These are phyloP conservation scores for Spea multiplicata DNA, from an alignment of 2,113 vertebrate genomes.

Conservation along the genomic window DNA sequence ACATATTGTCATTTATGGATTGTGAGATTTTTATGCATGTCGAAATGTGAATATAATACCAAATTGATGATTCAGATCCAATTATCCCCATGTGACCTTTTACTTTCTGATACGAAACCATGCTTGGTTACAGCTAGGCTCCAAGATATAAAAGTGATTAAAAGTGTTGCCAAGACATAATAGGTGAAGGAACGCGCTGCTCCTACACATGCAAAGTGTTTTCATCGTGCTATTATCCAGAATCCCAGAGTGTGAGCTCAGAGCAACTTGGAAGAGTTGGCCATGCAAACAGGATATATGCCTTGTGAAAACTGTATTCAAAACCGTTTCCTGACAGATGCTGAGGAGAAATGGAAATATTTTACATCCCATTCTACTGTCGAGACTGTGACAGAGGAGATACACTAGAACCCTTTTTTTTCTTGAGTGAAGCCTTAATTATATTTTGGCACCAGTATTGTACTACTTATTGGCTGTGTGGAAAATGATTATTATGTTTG, in stretches of 20 bases:
- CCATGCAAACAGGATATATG: conserved; percentile 48
- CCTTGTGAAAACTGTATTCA: conserved; percentile 45
- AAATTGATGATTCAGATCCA: conserved; percentile 10
- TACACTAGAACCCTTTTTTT: conserved; percentile 3
- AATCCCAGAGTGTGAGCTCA: conserved; percentile 44
- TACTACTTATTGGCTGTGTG: conserved; percentile 34
- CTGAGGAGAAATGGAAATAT: conserved; percentile 41
- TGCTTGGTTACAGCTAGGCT: conserved; percentile 22
- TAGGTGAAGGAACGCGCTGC: conserved; percentile 30
- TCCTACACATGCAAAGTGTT: conserved; percentile 42
- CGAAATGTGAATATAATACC: background rate
- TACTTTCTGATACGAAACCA: background rate
- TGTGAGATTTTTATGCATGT: background rate
- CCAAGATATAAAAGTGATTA: conserved; percentile 30
- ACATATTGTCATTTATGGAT: background rate
- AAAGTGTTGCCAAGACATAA: conserved; percentile 35
- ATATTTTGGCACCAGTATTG: conserved; percentile 27
- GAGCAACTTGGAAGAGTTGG: conserved; percentile 34
- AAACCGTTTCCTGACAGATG: conserved; percentile 40
- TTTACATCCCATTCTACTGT: conserved; percentile 24
- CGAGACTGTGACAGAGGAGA: conserved; percentile 26
- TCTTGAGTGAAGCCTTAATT: conserved; percentile 35
- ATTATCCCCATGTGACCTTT: conserved; percentile 23
- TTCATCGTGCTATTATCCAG: conserved; percentile 27
- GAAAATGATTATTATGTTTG: conserved; percentile 45